phyloP scores from a whole-genome alignment of 2,113 vertebrate genomes.

The Oenanthe melanoleuca region DNA sequence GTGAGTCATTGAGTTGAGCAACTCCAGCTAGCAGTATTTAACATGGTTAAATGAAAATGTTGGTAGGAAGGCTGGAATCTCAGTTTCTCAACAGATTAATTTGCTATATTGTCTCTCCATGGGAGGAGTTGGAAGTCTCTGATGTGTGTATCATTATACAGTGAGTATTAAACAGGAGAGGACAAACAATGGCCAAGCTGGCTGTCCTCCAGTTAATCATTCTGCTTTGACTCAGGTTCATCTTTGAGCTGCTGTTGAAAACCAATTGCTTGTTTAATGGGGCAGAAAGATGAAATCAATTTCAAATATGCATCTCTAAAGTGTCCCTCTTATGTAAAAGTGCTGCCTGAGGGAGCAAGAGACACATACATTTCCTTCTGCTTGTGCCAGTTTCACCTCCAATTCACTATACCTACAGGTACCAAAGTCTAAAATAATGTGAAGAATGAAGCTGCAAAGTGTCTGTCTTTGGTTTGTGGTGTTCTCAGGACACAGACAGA shows the following conservation, averaged over 20 bases:
- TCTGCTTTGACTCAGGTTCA: neutral
- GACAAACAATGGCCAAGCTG: conserved; percentile 23
- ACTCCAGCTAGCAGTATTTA: neutral
- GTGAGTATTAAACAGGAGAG: conserved; percentile 8
- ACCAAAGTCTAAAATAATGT: neutral
- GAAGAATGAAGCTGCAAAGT: neutral
- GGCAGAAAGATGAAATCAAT: conserved; percentile 52
- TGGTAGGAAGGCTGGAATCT: neutral
- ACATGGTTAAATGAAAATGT: neutral
- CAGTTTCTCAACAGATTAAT: conserved; percentile 4
- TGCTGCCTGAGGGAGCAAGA: neutral
- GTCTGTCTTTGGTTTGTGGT: neutral
- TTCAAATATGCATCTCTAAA: conserved; percentile 21
- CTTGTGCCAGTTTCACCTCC: neutral
- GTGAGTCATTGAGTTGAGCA: neutral
- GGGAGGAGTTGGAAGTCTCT: neutral
- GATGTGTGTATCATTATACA: neutral
- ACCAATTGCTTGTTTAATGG: conserved; percentile 59
- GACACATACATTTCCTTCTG: neutral
- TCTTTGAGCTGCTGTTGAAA: conserved; percentile 22
- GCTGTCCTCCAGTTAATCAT: conserved; percentile 54
- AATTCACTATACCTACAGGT: conserved; percentile 28
- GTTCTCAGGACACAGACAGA: neutral
- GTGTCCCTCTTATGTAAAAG: conserved; percentile 3
- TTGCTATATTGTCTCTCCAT: neutral